Base-by-base conservation (phyloP, 2,888 invertebrate species). In the Masnerella sp. region DNA sequence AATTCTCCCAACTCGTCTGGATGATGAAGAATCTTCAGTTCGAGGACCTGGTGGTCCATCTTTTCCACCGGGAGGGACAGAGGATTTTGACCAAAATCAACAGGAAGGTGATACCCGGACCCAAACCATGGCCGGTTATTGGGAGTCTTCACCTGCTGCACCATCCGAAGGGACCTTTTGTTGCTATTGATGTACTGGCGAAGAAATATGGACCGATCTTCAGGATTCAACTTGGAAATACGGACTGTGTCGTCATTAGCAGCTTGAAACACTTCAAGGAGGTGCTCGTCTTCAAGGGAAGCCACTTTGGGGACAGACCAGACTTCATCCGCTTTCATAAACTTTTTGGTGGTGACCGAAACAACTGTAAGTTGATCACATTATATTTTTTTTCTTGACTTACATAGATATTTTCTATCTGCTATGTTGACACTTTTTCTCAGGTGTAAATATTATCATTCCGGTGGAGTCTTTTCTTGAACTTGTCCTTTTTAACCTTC, bases 261-360 rank as follows among this genome's bases (percentile, higher is more conserved):
- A 93, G 91, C 84, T 90, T 93, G 81, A 90, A 91, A 11, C 87
- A 93, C 25, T 93, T 94, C 76, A 90, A 92, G 70, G 94, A 94
- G 83, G 94, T 95, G 47, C 88, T 95, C 17, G 94, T 94, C 83
- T 91, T 93, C 71, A 94, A 94, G 81, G 95, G 95, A 2, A 92
- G 92, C 74, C 92, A 93, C 80, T 95, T 96, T 86, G 95, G 94
- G 1, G 94, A 95, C 8, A 89, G 96, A 7, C 95, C 96, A 0
- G 92, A 95, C 84, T 95, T 95, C 85, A 85, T 93, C 77, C 89
- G 96, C 12, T 96, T 94, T 85, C 93, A 95, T 82, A 91, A 92
- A 77, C 91, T 96, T 5, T 96, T 96, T 85, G 95, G 94, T 20
- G 95, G 95, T 25, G 93, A 95, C 88, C 89, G 95, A 59, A 94